Evolutionary conservation across 1,140 invertebrate genomes (phyloP), one percentile per base, ranked within the genome.

Genomic region (Nymphalis io): DNA sequence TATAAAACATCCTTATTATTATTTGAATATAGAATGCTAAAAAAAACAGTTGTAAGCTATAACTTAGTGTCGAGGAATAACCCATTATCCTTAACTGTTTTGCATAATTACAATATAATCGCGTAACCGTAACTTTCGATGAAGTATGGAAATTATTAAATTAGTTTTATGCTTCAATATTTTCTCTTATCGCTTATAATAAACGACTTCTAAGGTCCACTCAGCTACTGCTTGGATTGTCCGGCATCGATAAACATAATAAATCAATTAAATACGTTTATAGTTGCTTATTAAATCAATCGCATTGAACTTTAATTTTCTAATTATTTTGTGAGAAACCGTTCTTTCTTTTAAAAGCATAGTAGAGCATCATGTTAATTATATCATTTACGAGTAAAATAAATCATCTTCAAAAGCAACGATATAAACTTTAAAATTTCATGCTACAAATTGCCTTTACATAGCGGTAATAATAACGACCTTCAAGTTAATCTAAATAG

Each of bases 61-160:
- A 20, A 51, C 3, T 51, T 51, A 51, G 18, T 27, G 15, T n/a
- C 60, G 44, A 46, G 23, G 55, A 57, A 70, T 61, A 62, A 62
- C 18, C 55, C 42, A 62, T 70, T 63, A 70, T 48, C 33, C 40
- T 63, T 40, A 39, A 63, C 48, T 70, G 16, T 70, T 70, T 70
- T 70, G 55, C 68, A 70, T 70, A 70, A 70, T 70, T 70, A 70
- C 57, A 59, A 63, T 62, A 68, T 64, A 70, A 70, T 60, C 68
- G 59, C 51, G 57, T 70, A 70, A 70, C 61, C 68, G 60, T 57
- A 38, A 59, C 68, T 63, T 39, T 21, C 27, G 18, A 63, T 63
- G 53, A 39, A 16, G 55, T 23, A 60, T 51, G 65, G 60, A 73
- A 57, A 60, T 65, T 68, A 73, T 73, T 70, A 70, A 70, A 65